Conservation (phyloP, 2,113 vertebrate genomes). For the Eretmochelys imbricata region DNA sequence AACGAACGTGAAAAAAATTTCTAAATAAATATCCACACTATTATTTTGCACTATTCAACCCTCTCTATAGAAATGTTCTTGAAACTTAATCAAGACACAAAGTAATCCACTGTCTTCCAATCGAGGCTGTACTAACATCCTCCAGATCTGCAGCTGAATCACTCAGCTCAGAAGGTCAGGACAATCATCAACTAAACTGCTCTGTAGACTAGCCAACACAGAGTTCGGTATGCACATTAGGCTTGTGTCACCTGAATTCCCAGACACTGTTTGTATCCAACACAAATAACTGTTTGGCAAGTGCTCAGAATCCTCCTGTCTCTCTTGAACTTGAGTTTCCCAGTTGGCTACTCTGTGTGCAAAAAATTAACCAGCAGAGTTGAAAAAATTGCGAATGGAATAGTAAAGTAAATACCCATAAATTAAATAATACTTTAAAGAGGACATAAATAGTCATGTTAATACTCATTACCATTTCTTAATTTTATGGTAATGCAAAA, state of each 20-base stretch:
- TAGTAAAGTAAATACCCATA: conserved; percentile 43
- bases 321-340: not conserved
- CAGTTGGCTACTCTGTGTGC: not conserved
- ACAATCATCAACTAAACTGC: not conserved
- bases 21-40: not conserved
- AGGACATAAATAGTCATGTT: conserved; percentile 36
- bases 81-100: not conserved
- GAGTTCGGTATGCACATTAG: not conserved
- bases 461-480: conserved; percentile 61
- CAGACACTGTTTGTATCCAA: not conserved
- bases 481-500: conserved; percentile 71
- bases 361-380: not conserved
- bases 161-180: not conserved
- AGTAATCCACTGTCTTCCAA: not conserved
- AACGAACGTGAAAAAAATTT: not conserved
- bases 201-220: not conserved
- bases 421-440: conserved; percentile 62
- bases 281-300: not conserved
- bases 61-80: not conserved
- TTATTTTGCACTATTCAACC: not conserved
- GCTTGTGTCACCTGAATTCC: not conserved
- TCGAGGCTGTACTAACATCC: not conserved
- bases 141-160: not conserved
- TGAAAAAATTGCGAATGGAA: conserved; percentile 46
- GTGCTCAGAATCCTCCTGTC: not conserved